phyloP scores from a whole-genome alignment of 1,140 invertebrate genomes.

The Calephelis nemesis region DNA sequence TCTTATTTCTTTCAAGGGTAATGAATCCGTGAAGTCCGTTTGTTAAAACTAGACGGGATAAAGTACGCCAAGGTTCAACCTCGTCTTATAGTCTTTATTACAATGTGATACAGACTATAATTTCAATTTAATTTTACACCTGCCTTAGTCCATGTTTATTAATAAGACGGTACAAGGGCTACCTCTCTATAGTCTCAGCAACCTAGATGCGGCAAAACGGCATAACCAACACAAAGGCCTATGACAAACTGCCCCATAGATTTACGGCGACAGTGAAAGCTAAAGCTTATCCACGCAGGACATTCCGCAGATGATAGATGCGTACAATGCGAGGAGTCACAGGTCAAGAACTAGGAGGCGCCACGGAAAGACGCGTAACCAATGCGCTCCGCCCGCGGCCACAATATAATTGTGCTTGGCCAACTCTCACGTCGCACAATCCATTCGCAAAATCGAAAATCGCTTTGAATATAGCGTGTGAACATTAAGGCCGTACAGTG shows the following conservation, averaged over 20 bases:
- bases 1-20: too few species aligned
- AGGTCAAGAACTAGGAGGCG: constrained; percentile 17
- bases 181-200: too few species aligned
- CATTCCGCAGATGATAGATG: constrained; percentile 12
- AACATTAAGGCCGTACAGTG: constrained; percentile 8
- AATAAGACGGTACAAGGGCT: too few species aligned
- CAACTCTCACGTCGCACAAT: constrained; percentile 6
- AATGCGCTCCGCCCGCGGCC: constrained; percentile 7
- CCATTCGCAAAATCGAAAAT: constrained; percentile 14
- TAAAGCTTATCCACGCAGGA: constrained; percentile 9
- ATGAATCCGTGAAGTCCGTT: too few species aligned
- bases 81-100: too few species aligned
- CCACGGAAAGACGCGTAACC: constrained; percentile 10
- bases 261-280: constrained; percentile 9
- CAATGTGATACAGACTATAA: too few species aligned
- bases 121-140: too few species aligned
- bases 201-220: too few species aligned
- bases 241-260: constrained; percentile 6
- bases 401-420: constrained; percentile 8
- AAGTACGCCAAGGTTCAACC: too few species aligned
- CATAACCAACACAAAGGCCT: background rate
- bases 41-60: too few species aligned
- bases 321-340: constrained; percentile 10
- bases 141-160: too few species aligned
- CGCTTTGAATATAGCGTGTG: constrained; percentile 12